phyloP scores from a whole-genome alignment of 2,888 invertebrate genomes.

The Temnothorax ravouxi region DNA sequence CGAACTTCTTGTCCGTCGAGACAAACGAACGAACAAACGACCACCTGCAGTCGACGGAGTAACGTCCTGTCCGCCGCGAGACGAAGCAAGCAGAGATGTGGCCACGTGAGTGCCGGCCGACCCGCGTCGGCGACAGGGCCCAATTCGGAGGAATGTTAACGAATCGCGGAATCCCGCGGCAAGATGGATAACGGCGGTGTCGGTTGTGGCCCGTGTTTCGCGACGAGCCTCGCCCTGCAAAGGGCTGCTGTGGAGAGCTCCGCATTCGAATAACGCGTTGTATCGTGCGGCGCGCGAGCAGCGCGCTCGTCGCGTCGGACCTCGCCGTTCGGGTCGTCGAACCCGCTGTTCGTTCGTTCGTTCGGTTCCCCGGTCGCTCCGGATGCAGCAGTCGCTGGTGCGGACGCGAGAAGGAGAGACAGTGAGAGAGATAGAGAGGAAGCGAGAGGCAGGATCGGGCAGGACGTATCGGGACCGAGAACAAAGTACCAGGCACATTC shows the following conservation, averaged over 20 bases:
- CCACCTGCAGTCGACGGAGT: constrained; percentile 25
- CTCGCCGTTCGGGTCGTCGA: constrained; percentile 66
- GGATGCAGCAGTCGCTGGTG: constrained; percentile 50
- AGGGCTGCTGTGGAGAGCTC: constrained; percentile 69
- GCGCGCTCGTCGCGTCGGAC: constrained; percentile 51
- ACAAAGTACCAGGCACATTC: constrained; percentile 75
- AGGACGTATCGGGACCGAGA: constrained; percentile 71
- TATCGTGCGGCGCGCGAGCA: constrained; percentile 31
- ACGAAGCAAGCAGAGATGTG: constrained; percentile 27
- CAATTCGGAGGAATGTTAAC: constrained; percentile 83
- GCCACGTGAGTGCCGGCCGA: constrained; percentile 18
- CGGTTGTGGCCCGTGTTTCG: constrained; percentile 54
- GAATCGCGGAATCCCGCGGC: constrained; percentile 80
- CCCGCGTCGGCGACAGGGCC: constrained; percentile 58
- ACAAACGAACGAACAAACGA: constrained; percentile 24
- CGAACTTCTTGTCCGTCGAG: constrained; percentile 12
- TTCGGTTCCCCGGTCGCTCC: constrained; percentile 69
- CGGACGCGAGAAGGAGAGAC: constrained; percentile 1
- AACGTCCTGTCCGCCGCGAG: constrained; percentile 32
- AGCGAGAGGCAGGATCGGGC: constrained; percentile 33
- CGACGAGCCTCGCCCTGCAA: constrained; percentile 52
- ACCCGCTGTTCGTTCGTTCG: constrained; percentile 67
- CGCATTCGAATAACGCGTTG: constrained; percentile 63
- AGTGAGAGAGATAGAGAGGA: constrained; percentile 4
- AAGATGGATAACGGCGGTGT: constrained; percentile 79